Percentiles rank a stretch among this genome's conserved stretches.
phyloP scores from a whole-genome alignment of 2,113 vertebrate genomes.

The Grus americana region DNA sequence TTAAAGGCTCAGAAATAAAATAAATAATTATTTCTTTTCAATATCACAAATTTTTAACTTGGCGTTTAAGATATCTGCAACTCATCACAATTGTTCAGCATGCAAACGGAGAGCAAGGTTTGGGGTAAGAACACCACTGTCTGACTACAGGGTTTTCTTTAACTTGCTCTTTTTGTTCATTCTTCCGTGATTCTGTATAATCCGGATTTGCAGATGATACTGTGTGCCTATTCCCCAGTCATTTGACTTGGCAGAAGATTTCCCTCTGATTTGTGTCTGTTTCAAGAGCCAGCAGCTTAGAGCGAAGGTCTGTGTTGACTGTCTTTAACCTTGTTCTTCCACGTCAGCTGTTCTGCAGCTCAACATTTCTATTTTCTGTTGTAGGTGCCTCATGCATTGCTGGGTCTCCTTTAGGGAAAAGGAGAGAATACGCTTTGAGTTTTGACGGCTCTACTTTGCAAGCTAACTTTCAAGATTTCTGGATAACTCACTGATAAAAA shows the following conservation, averaged over 20 bases:
- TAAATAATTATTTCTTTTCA: background rate
- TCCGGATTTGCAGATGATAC: background rate
- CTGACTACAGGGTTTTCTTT: background rate
- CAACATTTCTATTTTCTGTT: background rate
- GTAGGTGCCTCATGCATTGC: background rate
- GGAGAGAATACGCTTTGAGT: background rate
- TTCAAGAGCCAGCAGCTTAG: background rate
- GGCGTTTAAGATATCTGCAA: background rate
- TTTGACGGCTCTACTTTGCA: background rate
- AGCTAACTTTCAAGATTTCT: background rate
- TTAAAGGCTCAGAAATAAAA: background rate
- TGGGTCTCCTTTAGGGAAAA: background rate
- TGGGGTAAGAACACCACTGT: background rate
- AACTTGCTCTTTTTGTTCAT: background rate
- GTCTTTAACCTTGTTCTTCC: background rate
- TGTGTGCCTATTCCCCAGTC: background rate
- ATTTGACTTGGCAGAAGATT: background rate
- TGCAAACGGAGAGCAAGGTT: background rate
- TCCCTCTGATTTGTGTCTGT: background rate
- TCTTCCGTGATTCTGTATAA: background rate
- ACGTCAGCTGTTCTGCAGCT: background rate
- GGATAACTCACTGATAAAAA: background rate
- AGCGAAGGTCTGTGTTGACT: background rate
- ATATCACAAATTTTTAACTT: background rate
- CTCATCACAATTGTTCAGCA: background rate